Percentiles rank a stretch among this genome's conserved stretches.
Evolutionary conservation across 2,113 vertebrate genomes (phyloP).

Genomic region (Corydoras sp.): DNA sequence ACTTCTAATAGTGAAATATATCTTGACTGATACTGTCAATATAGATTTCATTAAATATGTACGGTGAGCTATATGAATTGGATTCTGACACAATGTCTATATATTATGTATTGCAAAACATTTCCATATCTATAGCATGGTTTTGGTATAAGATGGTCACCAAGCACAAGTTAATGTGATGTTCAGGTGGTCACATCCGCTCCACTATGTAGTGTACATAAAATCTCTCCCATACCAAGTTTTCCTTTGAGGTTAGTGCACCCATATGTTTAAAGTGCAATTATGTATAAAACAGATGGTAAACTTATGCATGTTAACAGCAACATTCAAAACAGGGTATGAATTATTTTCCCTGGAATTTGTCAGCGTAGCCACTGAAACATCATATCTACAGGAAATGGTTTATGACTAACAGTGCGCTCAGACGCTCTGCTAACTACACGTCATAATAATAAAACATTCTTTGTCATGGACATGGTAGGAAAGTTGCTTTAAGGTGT

Average conservation of each 20-base stretch:
- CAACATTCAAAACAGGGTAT: constrained; percentile 24
- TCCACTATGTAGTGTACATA: too few relatives aligned
- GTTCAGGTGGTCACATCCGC: neutral
- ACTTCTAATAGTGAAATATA: too few relatives aligned
- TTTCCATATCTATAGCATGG: neutral
- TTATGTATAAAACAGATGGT: constrained; percentile 28
- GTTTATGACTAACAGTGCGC: constrained; percentile 31
- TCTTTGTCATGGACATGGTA: neutral
- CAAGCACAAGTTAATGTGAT: neutral
- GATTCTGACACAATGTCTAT: too few relatives aligned
- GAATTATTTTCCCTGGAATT: constrained; percentile 23
- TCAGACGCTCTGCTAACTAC: constrained; percentile 18
- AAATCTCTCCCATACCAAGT: neutral
- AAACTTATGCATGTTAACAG: constrained; percentile 25
- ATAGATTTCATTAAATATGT: too few relatives aligned
- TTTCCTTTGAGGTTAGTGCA: constrained; percentile 16
- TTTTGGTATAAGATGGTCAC: neutral
- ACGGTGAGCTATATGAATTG: too few relatives aligned
- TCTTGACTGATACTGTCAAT: too few relatives aligned
- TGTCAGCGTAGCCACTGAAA: constrained; percentile 6
- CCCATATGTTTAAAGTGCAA: constrained; percentile 20
- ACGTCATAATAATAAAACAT: constrained; percentile 10
- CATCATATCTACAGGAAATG: constrained; percentile 29
- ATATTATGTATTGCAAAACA: too few relatives aligned
- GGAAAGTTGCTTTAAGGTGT: too few relatives aligned